Base-by-base conservation (phyloP, 2,797 vertebrate genomes). In the Microchirus variegatus region DNA sequence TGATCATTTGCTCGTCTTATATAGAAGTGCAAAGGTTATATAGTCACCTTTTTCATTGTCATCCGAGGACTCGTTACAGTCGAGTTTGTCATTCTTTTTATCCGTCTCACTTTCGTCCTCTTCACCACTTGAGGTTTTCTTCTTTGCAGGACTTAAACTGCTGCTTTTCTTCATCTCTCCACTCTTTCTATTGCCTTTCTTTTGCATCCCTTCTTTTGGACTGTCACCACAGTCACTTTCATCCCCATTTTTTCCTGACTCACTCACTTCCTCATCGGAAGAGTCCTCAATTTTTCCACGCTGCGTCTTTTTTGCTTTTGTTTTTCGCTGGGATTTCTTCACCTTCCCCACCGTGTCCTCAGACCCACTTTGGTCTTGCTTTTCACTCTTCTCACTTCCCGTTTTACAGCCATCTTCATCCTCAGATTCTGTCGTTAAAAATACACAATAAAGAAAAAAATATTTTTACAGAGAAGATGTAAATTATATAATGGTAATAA, bases 41-140 rank as follows among this genome's bases (percentile, higher is more conserved):
- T 3, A 42, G 11, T 74, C 18, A 91, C 82, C 73, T 54, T 68
- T 83, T 43, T 71, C 79, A 71, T 53, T 53, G 3, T 74, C 70
- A 9, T 61, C 66, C 19, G 75, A 81, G 0, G 84, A 81, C 15
- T 62, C 19, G 0, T 35, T 37, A 11, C 12, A 2, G 4, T 67
- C 43, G 15, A 10, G 35, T 59, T 63, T 67, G 2, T 68, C 55
- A 3, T 51, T 70, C 1, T 17, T 71, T 46, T 66, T 35, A 1
- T 71, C 80, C 0, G 35, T 7, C 37, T 61, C 76, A 2, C 14
- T 47, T 47, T 75, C 45, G 6, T 53, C 45, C 59, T 78, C 76
- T 31, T 72, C 19, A 17, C 75, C 59, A 13, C 58, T 78, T 26
- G 53, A 40, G 11, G 26, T 10, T 0, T 15, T 48, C 70, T 73